Evolutionary conservation across 2,797 vertebrate species (phyloP).

Genomic region (Cossypha heuglini): DNA sequence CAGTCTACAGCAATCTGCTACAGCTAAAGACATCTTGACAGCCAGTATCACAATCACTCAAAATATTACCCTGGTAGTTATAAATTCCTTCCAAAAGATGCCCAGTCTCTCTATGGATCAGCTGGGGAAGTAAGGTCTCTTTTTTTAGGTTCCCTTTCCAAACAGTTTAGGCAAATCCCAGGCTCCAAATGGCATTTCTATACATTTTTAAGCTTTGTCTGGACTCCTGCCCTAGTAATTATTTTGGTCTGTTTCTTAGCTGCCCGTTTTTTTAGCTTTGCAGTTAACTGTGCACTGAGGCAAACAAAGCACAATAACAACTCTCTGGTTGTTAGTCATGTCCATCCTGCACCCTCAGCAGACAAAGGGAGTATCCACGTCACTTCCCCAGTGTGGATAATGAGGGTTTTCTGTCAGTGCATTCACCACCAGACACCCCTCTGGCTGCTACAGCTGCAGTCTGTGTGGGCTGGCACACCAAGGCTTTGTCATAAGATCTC

Average conservation of each 20-base stretch:
- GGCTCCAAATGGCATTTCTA: neutral
- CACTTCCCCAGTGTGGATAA: conserved; percentile 6
- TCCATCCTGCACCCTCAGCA: neutral
- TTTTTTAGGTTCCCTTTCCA: neutral
- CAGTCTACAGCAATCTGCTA: neutral
- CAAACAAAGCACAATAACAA: neutral
- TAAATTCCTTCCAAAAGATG: neutral
- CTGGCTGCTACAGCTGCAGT: conserved; percentile 23
- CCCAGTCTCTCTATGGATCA: neutral
- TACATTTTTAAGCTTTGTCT: neutral
- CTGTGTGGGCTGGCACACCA: neutral
- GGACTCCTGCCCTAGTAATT: neutral
- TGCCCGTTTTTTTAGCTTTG: neutral
- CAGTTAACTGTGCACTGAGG: neutral
- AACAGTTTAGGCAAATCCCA: neutral
- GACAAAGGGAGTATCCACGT: neutral
- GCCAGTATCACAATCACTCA: neutral
- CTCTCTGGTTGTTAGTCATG: neutral
- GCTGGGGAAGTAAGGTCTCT: neutral
- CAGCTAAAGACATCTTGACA: neutral
- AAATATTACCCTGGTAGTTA: neutral
- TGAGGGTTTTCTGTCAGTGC: neutral
- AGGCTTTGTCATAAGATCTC: neutral
- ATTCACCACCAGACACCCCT: conserved; percentile 1
- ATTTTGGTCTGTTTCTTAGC: neutral